These are phyloP conservation scores for Oxyteleia sp. DNA, from an alignment of 2,888 invertebrate genomes.

Conservation along the genomic window DNA sequence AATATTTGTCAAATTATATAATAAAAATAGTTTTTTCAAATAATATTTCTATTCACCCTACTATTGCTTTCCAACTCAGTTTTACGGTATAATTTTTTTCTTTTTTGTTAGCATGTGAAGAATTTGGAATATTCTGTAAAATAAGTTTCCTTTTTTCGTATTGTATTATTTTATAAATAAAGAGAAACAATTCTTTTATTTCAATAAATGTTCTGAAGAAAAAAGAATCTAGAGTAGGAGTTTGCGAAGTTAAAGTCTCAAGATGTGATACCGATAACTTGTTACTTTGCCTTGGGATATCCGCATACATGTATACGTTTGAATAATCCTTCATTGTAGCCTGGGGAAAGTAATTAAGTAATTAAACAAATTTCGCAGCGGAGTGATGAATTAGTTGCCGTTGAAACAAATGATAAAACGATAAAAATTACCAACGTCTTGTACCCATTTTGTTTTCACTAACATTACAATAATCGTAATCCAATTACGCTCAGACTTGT, in stretches of 20 bases:
- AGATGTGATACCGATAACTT: conserved; percentile 77
- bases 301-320: conserved; percentile 74
- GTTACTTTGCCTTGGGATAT: conserved; percentile 78
- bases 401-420: conserved; percentile 69
- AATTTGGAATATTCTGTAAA: too few species aligned
- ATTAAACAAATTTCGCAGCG: conserved; percentile 85
- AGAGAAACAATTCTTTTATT: too few species aligned
- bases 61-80: too few species aligned
- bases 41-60: too few species aligned
- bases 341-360: conserved; percentile 88
- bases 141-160: too few species aligned
- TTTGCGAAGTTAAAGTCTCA: conserved; percentile 61
- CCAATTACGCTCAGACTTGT: conserved; percentile 40
- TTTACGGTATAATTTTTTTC: too few species aligned
- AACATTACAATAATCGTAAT: conserved; percentile 48
- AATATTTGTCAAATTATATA: too few species aligned
- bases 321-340: conserved; percentile 65
- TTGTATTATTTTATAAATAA: too few species aligned
- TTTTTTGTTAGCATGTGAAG: too few species aligned
- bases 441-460: conserved; percentile 39
- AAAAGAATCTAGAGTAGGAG: conserved; percentile 49
- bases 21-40: too few species aligned
- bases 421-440: conserved; percentile 49
- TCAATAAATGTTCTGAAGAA: background rate
- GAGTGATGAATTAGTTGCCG: conserved; percentile 81